These are phyloP conservation scores for Microplitis mediator DNA, from an alignment of 1,140 invertebrate species.

Conservation along the genomic window DNA sequence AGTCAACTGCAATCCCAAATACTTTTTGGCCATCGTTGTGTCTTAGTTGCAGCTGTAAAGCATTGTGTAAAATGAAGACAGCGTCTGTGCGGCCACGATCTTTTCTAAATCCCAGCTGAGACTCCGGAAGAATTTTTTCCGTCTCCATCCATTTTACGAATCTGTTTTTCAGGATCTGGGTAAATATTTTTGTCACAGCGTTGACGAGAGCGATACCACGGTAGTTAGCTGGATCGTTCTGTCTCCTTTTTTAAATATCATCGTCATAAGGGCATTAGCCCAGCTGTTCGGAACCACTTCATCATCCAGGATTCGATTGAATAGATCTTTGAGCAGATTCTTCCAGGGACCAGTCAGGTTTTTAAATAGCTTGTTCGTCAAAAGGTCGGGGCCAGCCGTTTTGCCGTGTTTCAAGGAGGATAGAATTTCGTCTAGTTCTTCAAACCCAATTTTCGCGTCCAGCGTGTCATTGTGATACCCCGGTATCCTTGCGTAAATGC, in stretches of 20 bases:
- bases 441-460: too few relatives aligned
- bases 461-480: too few relatives aligned
- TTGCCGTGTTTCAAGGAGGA: constrained; percentile 14
- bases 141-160: constrained; percentile 30
- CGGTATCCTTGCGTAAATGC: too few relatives aligned
- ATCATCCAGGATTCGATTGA: constrained; percentile 19
- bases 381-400: constrained; percentile 26
- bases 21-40: neutral
- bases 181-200: constrained; percentile 33
- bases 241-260: constrained; percentile 36
- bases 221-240: constrained; percentile 32
- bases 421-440: too few relatives aligned
- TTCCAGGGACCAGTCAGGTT: neutral
- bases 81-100: constrained; percentile 30
- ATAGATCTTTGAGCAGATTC: constrained; percentile 5
- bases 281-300: constrained; percentile 13
- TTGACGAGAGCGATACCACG: constrained; percentile 36
- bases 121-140: constrained; percentile 31
- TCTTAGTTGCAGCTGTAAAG: constrained; percentile 27
- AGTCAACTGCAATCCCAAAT: neutral
- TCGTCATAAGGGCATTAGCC: constrained; percentile 1
- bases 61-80: constrained; percentile 30
- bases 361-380: constrained; percentile 24
- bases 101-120: constrained; percentile 35
- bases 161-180: constrained; percentile 26